phyloP scores from a whole-genome alignment of 2,888 invertebrate genomes.

The Synanthedon vespiformis region DNA sequence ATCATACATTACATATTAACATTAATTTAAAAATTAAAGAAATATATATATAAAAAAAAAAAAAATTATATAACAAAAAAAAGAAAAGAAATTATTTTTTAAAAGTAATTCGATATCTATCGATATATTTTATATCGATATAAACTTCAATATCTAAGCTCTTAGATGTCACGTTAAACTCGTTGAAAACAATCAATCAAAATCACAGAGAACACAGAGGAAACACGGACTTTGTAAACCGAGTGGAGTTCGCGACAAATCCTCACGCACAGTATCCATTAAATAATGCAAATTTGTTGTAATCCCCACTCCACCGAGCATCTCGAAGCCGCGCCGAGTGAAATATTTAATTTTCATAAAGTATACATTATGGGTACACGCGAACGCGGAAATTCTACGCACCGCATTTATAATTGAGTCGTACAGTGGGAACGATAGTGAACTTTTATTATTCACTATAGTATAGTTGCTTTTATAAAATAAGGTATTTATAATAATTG shows the following conservation, averaged over 20 bases:
- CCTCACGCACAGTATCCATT: conserved; percentile 65
- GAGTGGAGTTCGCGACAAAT: conserved; percentile 52
- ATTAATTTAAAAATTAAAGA: too few species aligned
- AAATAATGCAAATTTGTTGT: conserved; percentile 69
- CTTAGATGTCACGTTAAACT: not conserved
- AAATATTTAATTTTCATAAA: conserved; percentile 71
- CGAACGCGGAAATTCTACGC: conserved; percentile 11
- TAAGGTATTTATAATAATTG: not conserved
- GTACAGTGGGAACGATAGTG: not conserved
- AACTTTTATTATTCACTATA: not conserved
- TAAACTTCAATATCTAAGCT: not conserved
- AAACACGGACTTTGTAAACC: conserved; percentile 22
- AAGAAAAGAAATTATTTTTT: too few species aligned
- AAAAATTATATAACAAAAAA: too few species aligned
- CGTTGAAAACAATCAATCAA: conserved; percentile 30
- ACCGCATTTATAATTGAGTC: not conserved
- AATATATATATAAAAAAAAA: too few species aligned
- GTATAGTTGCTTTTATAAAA: too few species aligned
- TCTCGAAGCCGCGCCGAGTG: conserved; percentile 41
- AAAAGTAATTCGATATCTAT: too few species aligned
- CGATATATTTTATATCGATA: too few species aligned
- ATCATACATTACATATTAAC: too few species aligned
- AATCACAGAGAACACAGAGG: conserved; percentile 24
- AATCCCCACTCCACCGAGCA: conserved; percentile 52
- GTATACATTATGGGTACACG: conserved; percentile 56